Conservation (phyloP, 2,888 invertebrate species). For the Ommatoiulus sabulosus region DNA sequence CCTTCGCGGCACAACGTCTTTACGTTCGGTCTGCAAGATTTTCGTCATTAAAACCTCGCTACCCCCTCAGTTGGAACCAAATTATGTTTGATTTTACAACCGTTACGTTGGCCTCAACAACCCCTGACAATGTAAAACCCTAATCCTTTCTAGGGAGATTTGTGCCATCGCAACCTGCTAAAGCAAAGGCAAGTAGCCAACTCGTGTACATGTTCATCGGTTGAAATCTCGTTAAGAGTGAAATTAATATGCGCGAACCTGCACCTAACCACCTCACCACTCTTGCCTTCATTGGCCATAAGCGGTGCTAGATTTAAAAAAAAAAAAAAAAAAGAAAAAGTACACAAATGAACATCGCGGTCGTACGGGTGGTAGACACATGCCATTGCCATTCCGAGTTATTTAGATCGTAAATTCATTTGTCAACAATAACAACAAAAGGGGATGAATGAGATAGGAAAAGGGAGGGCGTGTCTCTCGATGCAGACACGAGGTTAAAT, state of each 20-base stretch:
- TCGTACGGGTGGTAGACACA: background rate
- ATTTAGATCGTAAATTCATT: slow-evolving; percentile 36
- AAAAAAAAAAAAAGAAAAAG: background rate
- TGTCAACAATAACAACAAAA: slow-evolving; percentile 31
- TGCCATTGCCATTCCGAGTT: slow-evolving; percentile 17
- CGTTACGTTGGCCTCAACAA: background rate
- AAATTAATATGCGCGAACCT: background rate
- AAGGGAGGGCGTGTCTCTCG: slow-evolving; percentile 21
- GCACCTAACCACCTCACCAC: background rate
- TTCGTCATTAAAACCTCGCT: background rate
- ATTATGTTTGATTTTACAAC: slow-evolving; percentile 22
- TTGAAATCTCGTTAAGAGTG: background rate
- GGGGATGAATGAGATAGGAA: slow-evolving; percentile 36
- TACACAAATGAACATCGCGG: background rate
- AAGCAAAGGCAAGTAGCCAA: background rate
- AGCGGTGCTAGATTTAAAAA: background rate
- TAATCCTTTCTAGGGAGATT: background rate
- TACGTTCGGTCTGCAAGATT: background rate
- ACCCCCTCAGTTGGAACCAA: background rate
- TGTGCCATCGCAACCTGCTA: background rate
- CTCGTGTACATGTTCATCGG: background rate
- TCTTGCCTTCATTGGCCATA: background rate
- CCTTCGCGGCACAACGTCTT: background rate
- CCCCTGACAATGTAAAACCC: background rate
- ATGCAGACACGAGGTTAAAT: slow-evolving; percentile 35